Evolutionary conservation across 2,888 invertebrate genomes (phyloP).

Genomic region (Philonicus albiceps): DNA sequence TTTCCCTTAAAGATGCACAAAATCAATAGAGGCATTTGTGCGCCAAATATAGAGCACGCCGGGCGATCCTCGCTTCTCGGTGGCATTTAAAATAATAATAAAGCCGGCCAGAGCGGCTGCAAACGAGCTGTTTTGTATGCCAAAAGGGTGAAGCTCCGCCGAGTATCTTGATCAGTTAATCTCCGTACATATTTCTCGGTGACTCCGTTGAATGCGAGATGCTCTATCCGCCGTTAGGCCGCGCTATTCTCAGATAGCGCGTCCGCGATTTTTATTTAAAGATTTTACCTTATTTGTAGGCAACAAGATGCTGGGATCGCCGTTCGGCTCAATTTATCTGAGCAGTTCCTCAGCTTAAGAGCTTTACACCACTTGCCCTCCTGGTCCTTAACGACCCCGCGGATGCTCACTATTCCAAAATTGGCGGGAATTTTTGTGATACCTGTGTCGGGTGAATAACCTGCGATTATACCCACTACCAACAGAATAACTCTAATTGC

Average conservation of each 20-base stretch:
- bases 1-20: not conserved
- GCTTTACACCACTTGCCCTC: not conserved
- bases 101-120: not conserved
- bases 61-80: not conserved
- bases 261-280: slow-evolving; percentile 13
- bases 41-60: slow-evolving; percentile 25
- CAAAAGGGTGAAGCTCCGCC: not conserved
- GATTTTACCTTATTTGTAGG: slow-evolving; percentile 28
- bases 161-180: slow-evolving; percentile 41
- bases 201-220: slow-evolving; percentile 15
- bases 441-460: not conserved
- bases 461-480: not conserved
- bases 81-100: slow-evolving; percentile 1
- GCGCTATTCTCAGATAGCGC: not conserved
- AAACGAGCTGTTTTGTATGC: slow-evolving; percentile 5
- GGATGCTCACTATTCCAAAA: not conserved
- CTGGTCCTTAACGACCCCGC: not conserved
- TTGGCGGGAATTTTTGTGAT: not conserved
- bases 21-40: slow-evolving; percentile 6
- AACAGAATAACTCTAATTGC: not conserved
- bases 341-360: not conserved
- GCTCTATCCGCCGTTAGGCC: not conserved
- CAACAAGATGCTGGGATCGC: not conserved
- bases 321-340: slow-evolving; percentile 17
- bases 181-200: slow-evolving; percentile 35